Conservation (phyloP, 2,888 invertebrate species). For the Timema cristinae region DNA sequence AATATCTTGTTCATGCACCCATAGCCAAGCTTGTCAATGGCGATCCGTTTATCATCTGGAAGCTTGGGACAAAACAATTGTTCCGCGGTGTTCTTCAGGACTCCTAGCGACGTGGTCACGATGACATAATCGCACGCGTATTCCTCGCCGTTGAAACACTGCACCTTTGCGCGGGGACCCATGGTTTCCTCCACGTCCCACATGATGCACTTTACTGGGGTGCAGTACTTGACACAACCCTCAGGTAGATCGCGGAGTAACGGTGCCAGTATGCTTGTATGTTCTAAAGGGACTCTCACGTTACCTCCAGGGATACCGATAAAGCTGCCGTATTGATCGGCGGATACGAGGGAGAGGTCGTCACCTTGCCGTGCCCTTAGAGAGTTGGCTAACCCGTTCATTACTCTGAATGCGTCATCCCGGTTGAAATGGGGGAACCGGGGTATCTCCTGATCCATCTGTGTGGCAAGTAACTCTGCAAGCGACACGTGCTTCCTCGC, state of each 20-base stretch:
- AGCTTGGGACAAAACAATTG: slow-evolving; percentile 69
- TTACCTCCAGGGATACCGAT: slow-evolving; percentile 63
- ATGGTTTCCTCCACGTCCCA: slow-evolving; percentile 55
- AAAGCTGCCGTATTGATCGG: slow-evolving; percentile 68
- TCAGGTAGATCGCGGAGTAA: slow-evolving; percentile 60
- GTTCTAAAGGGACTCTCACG: slow-evolving; percentile 58
- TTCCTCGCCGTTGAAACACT: slow-evolving; percentile 66
- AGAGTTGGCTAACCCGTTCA: slow-evolving; percentile 63
- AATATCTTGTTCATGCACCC: slow-evolving; percentile 72
- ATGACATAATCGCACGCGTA: slow-evolving; percentile 78
- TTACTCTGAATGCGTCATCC: slow-evolving; percentile 62
- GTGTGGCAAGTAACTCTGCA: slow-evolving; percentile 16
- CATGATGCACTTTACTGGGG: slow-evolving; percentile 19
- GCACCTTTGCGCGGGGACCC: slow-evolving; percentile 58
- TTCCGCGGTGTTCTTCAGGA: slow-evolving; percentile 68
- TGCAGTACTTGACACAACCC: slow-evolving; percentile 39
- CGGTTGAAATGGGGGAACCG: slow-evolving; percentile 23
- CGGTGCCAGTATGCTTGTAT: slow-evolving; percentile 63
- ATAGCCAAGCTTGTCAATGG: slow-evolving; percentile 64
- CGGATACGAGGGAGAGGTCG: slow-evolving; percentile 66
- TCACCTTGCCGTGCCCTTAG: slow-evolving; percentile 63
- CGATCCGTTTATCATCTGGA: slow-evolving; percentile 65
- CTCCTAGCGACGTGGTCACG: slow-evolving; percentile 75
- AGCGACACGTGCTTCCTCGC: slow-evolving; percentile 39
- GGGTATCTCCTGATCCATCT: slow-evolving; percentile 21